Conservation (phyloP, 1,140 invertebrate species). For the Neomicropteryx cornuta region DNA sequence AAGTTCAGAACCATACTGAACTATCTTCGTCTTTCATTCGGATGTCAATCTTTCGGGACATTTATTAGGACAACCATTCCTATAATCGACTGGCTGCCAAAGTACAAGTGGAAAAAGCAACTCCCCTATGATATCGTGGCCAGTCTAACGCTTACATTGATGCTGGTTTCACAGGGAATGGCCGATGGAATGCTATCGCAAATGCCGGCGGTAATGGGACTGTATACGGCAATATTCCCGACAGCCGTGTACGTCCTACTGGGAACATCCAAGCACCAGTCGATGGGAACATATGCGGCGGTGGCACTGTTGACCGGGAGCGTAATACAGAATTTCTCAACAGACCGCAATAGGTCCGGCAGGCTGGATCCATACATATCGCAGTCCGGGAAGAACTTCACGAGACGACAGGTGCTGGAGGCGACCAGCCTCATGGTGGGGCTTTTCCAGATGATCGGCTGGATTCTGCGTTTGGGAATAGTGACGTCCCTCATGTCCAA, state of each 20-base stretch:
- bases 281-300: constrained; percentile 90
- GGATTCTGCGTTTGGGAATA: constrained; percentile 67
- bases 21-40: too few species aligned
- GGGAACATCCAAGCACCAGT: constrained; percentile 85
- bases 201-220: constrained; percentile 76
- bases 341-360: too few species aligned
- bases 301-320: constrained; percentile 82
- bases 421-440: constrained; percentile 58
- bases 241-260: constrained; percentile 81
- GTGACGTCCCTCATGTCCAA: constrained; percentile 79
- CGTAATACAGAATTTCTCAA: constrained; percentile 28
- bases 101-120: too few species aligned
- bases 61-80: too few species aligned
- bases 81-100: too few species aligned
- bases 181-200: constrained; percentile 83
- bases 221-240: constrained; percentile 94
- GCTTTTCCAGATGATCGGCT: constrained; percentile 66
- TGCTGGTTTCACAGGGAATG: too few species aligned
- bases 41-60: too few species aligned
- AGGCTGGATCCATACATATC: too few species aligned
- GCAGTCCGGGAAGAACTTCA: too few species aligned
- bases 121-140: too few species aligned
- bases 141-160: too few species aligned
- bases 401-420: constrained; percentile 60
- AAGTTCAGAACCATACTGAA: too few species aligned